Evolutionary conservation across 2,113 vertebrate genomes (phyloP), one percentile per base, ranked within the genome.

Genomic region (Scophthalmus maximus): DNA sequence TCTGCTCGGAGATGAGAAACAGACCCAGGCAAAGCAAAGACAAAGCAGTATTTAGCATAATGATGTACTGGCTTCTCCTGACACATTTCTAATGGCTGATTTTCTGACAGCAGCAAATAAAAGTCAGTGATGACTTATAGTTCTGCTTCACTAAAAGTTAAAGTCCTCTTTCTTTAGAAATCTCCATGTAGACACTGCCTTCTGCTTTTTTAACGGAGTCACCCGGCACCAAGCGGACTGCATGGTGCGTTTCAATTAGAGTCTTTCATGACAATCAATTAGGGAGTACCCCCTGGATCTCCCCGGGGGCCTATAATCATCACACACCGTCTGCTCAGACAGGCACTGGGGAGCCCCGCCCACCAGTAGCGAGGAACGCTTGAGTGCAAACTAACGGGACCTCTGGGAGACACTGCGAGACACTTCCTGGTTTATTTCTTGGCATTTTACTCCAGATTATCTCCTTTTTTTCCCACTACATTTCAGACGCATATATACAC

Each of bases 221-320:
- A 47, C 17, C 80, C 32, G 65, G 46, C 63, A 70, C 77, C 75
- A 79, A 66, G 71, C 34, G 30, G 73, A 55, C 76, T 5, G 49
- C 76, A 17, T 38, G 40, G 63, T 46, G 81, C 73, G 67, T 79
- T 73, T 89, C 85, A 89, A 88, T 90, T 89, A 86, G 70, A 68
- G 76, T 70, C 79, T 81, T 83, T 83, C 85, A 78, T 84, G 87
- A 81, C 81, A 89, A 89, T 90, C 89, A 85, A 84, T 92, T 92
- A 91, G 88, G 74, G 64, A 88, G 84, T 65, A 74, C 82, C 81
- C 78, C 82, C 86, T 76, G 76, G 82, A 76, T 68, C 78, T 85
- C 87, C 88, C 78, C 76, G 52, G 77, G 89, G 82, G 84, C 85
- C 88, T 83, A 82, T 89, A 93, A 93, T 93, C 92, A 92, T 90